A percentile compares a stretch with the other conserved stretches of the same genome.
These are phyloP conservation scores for Crotalus helleri DNA, from an alignment of 2,113 vertebrate species.

Conservation along the genomic window DNA sequence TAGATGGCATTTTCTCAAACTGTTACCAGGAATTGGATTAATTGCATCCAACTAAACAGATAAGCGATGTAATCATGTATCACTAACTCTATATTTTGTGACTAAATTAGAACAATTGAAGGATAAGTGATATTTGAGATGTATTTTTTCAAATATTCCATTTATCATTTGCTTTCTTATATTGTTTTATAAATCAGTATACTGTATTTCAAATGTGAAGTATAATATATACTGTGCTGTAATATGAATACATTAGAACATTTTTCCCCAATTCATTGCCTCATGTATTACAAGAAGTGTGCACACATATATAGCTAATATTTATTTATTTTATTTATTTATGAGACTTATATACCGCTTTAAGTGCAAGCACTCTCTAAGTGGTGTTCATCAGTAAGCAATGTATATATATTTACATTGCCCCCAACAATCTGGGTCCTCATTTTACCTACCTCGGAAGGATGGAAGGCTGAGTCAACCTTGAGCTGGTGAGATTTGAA, in stretches of 20 bases:
- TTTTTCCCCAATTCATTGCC: background rate
- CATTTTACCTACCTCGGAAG: too few species aligned
- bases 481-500: too few species aligned
- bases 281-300: background rate
- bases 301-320: background rate
- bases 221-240: background rate
- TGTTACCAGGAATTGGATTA: too few species aligned
- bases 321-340: too few species aligned
- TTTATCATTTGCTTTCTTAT: background rate
- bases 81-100: background rate
- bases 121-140: background rate
- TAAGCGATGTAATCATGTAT: background rate
- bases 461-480: too few species aligned
- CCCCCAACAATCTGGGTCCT: too few species aligned
- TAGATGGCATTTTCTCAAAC: background rate
- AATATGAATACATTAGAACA: background rate
- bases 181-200: background rate
- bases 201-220: background rate
- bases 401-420: too few species aligned
- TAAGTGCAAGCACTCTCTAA: too few species aligned
- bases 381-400: too few species aligned
- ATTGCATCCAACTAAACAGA: background rate
- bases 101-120: background rate
- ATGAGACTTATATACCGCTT: too few species aligned
- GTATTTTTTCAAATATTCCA: background rate